Percentiles rank a stretch among this genome's conserved stretches.
Evolutionary conservation across 2,888 invertebrate genomes (phyloP).

Genomic region (Copidosoma aretas): DNA sequence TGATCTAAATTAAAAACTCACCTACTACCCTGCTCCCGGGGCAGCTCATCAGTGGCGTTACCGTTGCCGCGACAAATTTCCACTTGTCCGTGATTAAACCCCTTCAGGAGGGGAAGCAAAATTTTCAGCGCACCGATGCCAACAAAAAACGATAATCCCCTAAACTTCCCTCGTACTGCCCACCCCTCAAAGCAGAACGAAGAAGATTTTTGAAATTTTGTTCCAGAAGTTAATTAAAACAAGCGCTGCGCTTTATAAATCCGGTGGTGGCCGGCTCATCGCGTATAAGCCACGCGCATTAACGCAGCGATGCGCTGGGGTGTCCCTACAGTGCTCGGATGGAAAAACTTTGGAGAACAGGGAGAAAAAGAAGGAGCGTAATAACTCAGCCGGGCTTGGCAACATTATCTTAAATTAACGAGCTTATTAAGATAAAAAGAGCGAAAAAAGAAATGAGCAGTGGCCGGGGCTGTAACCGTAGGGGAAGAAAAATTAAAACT

Average conservation of each 20-base stretch:
- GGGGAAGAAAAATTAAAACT: slow-evolving; percentile 25
- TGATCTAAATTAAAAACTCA: no score
- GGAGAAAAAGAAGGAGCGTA: not conserved
- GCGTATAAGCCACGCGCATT: no score
- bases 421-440: slow-evolving; percentile 4
- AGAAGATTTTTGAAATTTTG: no score
- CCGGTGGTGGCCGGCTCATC: not conserved
- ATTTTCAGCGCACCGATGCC: no score
- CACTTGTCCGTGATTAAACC: no score
- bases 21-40: no score
- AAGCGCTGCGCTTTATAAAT: not conserved
- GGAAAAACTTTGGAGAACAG: not conserved
- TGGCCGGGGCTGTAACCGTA: not conserved
- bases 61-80: no score
- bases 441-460: not conserved
- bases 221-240: not conserved
- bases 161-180: not conserved
- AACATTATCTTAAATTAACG: slow-evolving; percentile 20
- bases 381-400: slow-evolving; percentile 14
- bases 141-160: no score
- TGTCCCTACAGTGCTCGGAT: no score
- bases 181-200: no score
- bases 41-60: no score
- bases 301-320: not conserved
- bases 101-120: no score